Evolutionary conservation across 2,888 invertebrate genomes (phyloP).

Genomic region (Papilio demoleus): DNA sequence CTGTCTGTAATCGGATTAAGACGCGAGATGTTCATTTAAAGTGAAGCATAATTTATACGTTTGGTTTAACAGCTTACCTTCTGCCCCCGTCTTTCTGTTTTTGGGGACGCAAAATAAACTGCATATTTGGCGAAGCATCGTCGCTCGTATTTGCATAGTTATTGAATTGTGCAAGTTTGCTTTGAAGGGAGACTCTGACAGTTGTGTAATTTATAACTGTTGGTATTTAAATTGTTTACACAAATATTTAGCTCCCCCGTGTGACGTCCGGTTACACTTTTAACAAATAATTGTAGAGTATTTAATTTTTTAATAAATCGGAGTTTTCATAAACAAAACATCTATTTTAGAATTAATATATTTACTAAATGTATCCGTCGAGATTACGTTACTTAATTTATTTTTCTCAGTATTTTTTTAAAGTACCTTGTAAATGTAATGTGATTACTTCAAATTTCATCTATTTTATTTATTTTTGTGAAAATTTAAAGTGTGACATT

Average conservation of each 20-base stretch:
- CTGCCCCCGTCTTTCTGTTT: constrained; percentile 10
- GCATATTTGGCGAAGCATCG: constrained; percentile 35
- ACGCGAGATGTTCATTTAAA: constrained; percentile 23
- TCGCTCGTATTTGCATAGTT: constrained; percentile 51
- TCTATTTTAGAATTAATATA: too few species aligned
- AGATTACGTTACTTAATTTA: too few species aligned
- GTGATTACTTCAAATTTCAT: too few species aligned
- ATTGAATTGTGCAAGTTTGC: constrained; percentile 47
- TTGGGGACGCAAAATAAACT: constrained; percentile 33
- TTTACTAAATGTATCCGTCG: too few species aligned
- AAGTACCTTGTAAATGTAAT: too few species aligned
- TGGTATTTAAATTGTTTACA: constrained; percentile 28
- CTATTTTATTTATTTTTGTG: background rate
- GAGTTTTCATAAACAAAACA: too few species aligned
- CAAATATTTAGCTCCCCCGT: too few species aligned
- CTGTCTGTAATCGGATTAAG: constrained; percentile 18
- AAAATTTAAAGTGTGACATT: background rate
- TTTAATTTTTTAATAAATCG: too few species aligned
- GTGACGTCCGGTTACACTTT: background rate
- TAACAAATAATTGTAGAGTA: too few species aligned
- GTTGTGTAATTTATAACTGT: constrained; percentile 37
- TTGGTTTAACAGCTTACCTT: constrained; percentile 23
- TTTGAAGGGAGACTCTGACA: constrained; percentile 38
- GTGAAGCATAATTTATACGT: constrained; percentile 28
- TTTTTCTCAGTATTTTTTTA: too few species aligned